Evolutionary conservation across 2,797 vertebrate species (phyloP).

Genomic region (Rhinoraja longicauda): DNA sequence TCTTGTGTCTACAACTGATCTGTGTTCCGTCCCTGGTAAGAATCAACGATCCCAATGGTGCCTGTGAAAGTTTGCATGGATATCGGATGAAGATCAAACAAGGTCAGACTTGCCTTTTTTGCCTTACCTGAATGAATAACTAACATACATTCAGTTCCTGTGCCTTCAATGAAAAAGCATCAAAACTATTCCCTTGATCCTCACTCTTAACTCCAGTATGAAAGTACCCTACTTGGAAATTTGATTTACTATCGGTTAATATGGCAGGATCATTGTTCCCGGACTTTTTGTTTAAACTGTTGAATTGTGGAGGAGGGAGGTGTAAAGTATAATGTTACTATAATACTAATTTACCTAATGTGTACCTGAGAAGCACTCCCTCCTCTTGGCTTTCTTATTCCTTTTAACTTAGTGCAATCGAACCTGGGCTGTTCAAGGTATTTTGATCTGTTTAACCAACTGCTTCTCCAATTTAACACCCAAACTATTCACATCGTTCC

Average conservation of each 20-base stretch:
- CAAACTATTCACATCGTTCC: neutral
- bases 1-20: neutral
- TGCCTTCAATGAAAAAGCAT: neutral
- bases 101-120: neutral
- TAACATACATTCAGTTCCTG: neutral
- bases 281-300: neutral
- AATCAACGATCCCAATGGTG: neutral
- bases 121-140: neutral
- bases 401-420: neutral
- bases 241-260: neutral
- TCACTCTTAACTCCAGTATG: neutral
- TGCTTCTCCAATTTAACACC: neutral
- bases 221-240: neutral
- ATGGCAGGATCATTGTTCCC: neutral
- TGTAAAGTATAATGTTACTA: neutral
- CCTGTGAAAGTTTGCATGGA: neutral
- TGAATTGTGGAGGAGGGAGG: neutral
- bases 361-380: neutral
- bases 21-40: neutral
- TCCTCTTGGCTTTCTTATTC: neutral
- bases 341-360: neutral
- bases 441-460: slow-evolving; percentile 9
- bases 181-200: neutral
- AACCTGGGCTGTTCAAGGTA: neutral
- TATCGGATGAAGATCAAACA: neutral